phyloP scores from a whole-genome alignment of 2,888 invertebrate species.

The Cepaea hortensis region DNA sequence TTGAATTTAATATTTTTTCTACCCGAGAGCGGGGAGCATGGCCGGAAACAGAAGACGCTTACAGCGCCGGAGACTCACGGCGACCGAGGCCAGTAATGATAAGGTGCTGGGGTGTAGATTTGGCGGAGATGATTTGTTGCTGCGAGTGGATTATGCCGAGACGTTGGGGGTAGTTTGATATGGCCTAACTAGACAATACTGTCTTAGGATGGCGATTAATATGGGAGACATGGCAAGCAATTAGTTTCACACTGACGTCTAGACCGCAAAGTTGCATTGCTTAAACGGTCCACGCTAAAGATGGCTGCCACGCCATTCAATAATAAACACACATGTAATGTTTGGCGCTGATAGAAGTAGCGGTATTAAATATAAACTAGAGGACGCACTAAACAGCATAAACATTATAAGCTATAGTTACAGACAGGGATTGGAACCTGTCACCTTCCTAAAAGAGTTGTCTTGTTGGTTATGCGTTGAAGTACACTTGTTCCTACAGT shows the following conservation, averaged over 20 bases:
- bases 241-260: not conserved
- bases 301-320: too few relatives aligned
- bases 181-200: not conserved
- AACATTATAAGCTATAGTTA: too few relatives aligned
- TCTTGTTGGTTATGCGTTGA: too few relatives aligned
- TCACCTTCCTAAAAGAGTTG: too few relatives aligned
- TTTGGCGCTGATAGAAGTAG: too few relatives aligned
- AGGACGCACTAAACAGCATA: too few relatives aligned
- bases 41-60: not conserved
- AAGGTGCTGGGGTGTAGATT: not conserved
- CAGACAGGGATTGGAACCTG: too few relatives aligned
- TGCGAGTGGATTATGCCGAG: not conserved
- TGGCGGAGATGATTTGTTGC: constrained; percentile 23
- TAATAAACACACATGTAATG: too few relatives aligned
- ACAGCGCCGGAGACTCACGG: not conserved
- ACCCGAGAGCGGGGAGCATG: not conserved
- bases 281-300: too few relatives aligned
- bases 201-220: not conserved
- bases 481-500: too few relatives aligned
- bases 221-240: not conserved
- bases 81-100: constrained; percentile 15
- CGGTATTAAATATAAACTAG: too few relatives aligned
- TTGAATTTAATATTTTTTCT: constrained; percentile 28
- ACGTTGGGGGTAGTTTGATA: constrained; percentile 23
- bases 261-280: not conserved